Evolutionary conservation across 2,888 invertebrate species (phyloP).

Genomic region (Linnaemya tessellans): DNA sequence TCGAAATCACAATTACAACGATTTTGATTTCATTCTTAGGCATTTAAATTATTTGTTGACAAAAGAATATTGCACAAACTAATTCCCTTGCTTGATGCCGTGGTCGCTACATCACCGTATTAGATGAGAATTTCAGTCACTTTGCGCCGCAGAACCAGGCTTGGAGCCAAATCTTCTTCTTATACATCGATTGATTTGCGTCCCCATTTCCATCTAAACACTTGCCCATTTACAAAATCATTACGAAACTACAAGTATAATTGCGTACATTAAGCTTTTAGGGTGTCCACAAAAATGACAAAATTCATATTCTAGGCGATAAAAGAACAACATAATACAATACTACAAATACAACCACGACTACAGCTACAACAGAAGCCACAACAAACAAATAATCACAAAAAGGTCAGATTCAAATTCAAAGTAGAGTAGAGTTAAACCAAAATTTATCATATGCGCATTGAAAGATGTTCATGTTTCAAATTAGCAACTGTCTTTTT

Average conservation of each 20-base stretch:
- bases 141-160: too few species aligned
- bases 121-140: too few species aligned
- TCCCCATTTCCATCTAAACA: neutral
- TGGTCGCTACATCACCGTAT: too few species aligned
- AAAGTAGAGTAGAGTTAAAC: slow-evolving; percentile 73
- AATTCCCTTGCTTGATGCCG: too few species aligned
- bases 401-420: slow-evolving; percentile 65
- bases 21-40: too few species aligned
- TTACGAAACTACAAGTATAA: neutral
- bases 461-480: neutral
- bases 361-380: neutral
- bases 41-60: too few species aligned
- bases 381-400: slow-evolving; percentile 31
- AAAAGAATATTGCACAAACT: too few species aligned
- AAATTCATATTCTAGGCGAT: neutral
- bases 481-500: neutral
- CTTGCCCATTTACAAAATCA: neutral
- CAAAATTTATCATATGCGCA: neutral
- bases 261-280: slow-evolving; percentile 1
- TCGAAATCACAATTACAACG: too few species aligned
- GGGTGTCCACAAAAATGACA: neutral
- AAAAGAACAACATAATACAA: neutral
- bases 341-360: neutral
- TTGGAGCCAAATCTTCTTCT: too few species aligned
- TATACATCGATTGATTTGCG: too few species aligned